Conservation (phyloP, 37 sponge, comb jelly and placozoan genomes). For the Petrosia ficiformis region DNA sequence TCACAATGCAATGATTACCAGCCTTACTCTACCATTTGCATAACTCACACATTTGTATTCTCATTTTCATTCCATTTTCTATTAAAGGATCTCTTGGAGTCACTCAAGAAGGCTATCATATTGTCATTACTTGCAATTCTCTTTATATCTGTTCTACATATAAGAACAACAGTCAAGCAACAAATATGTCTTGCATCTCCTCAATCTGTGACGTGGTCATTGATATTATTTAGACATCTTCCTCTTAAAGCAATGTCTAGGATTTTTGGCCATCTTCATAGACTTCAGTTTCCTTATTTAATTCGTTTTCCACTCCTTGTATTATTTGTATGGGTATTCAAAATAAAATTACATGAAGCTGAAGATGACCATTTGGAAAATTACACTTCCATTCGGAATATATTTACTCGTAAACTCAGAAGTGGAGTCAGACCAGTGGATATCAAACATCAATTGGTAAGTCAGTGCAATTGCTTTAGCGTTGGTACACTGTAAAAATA, state of each 20-base stretch:
- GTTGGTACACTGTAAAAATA: not conserved
- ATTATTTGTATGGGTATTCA: slow-evolving; percentile 68
- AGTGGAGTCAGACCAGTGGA: slow-evolving; percentile 46
- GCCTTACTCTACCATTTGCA: too few species aligned
- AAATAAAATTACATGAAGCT: slow-evolving; percentile 80
- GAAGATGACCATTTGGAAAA: slow-evolving; percentile 42
- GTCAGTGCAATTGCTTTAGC: not conserved
- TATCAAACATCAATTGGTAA: slow-evolving; percentile 49
- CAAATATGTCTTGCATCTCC: not conserved
- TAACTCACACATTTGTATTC: too few species aligned
- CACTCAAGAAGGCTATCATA: not conserved
- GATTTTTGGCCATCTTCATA: slow-evolving; percentile 43
- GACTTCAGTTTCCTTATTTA: slow-evolving; percentile 61
- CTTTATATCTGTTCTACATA: slow-evolving; percentile 19
- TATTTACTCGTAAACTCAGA: slow-evolving; percentile 78
- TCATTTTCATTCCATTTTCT: too few species aligned
- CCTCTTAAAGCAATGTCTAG: slow-evolving; percentile 77
- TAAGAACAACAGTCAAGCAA: slow-evolving; percentile 18
- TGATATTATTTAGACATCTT: slow-evolving; percentile 45
- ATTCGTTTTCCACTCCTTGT: slow-evolving; percentile 51
- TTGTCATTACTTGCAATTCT: not conserved
- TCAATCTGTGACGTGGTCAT: slow-evolving; percentile 42
- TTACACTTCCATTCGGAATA: slow-evolving; percentile 46
- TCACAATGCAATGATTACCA: too few species aligned
- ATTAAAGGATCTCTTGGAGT: too few species aligned